Conservation (phyloP, 2,888 invertebrate genomes). For the Tupiocoris notatus region DNA sequence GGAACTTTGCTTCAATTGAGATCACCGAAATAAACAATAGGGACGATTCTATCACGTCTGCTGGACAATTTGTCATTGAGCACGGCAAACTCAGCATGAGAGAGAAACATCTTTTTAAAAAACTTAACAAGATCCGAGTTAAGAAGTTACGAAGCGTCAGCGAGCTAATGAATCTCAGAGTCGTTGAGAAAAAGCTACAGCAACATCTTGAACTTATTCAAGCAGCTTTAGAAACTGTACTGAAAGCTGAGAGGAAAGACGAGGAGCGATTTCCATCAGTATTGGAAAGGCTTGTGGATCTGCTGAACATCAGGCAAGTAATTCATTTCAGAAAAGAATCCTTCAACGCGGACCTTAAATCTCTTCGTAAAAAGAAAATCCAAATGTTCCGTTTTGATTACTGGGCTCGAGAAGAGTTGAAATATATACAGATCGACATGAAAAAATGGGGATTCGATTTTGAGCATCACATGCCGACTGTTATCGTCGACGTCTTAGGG, state of each 20-base stretch:
- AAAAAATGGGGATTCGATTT: constrained; percentile 3
- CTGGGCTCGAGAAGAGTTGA: constrained; percentile 19
- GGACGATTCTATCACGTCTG: constrained; percentile 15
- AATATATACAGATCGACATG: constrained; percentile 16
- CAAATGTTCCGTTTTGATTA: constrained; percentile 13
- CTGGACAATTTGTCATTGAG: constrained; percentile 2
- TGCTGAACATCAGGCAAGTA: constrained; percentile 1
- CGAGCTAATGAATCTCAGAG: background rate
- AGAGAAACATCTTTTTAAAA: background rate
- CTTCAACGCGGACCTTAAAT: constrained; percentile 2
- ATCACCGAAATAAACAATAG: background rate
- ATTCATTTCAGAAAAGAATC: constrained; percentile 15
- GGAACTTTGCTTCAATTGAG: background rate
- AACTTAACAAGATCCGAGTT: constrained; percentile 3
- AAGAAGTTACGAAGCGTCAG: background rate
- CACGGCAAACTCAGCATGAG: constrained; percentile 9
- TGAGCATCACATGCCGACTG: background rate
- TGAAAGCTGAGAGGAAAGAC: constrained; percentile 14
- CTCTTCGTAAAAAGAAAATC: constrained; percentile 5
- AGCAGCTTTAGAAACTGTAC: background rate
- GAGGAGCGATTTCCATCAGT: background rate
- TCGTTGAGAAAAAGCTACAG: background rate
- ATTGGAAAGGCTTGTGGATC: constrained; percentile 2
- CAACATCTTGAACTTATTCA: background rate
- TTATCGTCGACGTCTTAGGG: constrained; percentile 7